Conservation (phyloP, 2,888 invertebrate species). For the Clusia tigrina region DNA sequence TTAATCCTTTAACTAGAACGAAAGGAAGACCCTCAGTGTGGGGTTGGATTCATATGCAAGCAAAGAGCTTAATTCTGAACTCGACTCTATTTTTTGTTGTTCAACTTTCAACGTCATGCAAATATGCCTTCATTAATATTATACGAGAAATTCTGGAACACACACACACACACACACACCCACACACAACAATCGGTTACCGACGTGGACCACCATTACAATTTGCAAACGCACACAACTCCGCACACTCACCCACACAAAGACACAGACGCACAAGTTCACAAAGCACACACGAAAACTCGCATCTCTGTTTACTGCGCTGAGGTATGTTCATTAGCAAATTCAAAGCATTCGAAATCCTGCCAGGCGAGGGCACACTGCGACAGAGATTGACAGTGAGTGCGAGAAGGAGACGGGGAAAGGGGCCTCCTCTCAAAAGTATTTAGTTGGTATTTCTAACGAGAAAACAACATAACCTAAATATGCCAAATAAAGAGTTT, state of each 20-base stretch:
- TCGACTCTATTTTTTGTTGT: not conserved
- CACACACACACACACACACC: slow-evolving; percentile 41
- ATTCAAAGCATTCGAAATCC: slow-evolving; percentile 46
- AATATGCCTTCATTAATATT: slow-evolving; percentile 55
- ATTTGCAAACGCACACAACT: not conserved
- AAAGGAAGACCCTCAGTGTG: too few species aligned
- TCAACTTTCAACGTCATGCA: slow-evolving; percentile 35
- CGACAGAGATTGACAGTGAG: too few species aligned
- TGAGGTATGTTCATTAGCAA: slow-evolving; percentile 56
- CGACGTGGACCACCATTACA: not conserved
- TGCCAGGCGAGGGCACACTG: too few species aligned
- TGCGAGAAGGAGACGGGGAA: not conserved
- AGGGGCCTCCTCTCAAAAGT: too few species aligned
- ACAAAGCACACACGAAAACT: slow-evolving; percentile 4
- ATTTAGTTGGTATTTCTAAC: slow-evolving; percentile 43
- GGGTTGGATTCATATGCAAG: too few species aligned
- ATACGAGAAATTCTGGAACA: too few species aligned
- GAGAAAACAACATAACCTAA: slow-evolving; percentile 43
- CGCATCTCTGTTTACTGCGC: slow-evolving; percentile 8
- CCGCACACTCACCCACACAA: slow-evolving; percentile 1
- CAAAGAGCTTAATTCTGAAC: not conserved
- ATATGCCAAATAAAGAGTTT: slow-evolving; percentile 42
- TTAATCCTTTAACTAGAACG: too few species aligned
- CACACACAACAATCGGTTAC: not conserved
- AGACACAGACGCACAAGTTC: slow-evolving; percentile 11